phyloP scores from a whole-genome alignment of 2,113 vertebrate genomes.

The Raja brachyura region DNA sequence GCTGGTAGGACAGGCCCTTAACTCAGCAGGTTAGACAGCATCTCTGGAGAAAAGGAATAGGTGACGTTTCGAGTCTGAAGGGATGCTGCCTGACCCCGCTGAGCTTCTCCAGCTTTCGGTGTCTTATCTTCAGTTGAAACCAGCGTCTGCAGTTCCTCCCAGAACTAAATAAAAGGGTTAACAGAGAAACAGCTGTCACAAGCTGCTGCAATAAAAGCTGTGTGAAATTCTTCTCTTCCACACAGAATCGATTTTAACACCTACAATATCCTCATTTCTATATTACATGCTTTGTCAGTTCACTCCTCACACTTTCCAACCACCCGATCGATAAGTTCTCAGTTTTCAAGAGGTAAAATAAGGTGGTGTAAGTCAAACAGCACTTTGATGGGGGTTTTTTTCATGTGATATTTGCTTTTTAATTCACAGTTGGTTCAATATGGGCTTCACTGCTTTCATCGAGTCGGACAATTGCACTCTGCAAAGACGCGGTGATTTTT shows the following conservation, averaged over 20 bases:
- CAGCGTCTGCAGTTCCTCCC: no score
- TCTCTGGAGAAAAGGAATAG: no score
- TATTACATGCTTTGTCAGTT: constrained; percentile 23
- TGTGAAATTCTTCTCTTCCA: neutral
- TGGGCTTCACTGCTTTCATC: constrained; percentile 11
- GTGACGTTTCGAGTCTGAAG: no score
- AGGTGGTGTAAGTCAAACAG: constrained; percentile 9
- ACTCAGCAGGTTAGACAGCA: no score
- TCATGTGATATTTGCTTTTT: neutral
- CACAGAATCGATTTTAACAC: constrained; percentile 29
- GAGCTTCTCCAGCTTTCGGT: no score
- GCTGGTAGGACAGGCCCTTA: no score
- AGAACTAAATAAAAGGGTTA: neutral
- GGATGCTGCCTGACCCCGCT: no score
- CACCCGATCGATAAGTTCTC: constrained; percentile 21
- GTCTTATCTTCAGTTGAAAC: no score
- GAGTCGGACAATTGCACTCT: neutral
- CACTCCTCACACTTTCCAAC: constrained; percentile 27
- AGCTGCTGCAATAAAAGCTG: neutral
- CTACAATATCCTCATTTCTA: constrained; percentile 10
- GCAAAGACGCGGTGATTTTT: neutral
- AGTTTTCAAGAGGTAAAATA: constrained; percentile 27
- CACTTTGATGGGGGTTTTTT: neutral
- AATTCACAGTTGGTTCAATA: constrained; percentile 26
- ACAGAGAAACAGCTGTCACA: neutral